Evolutionary conservation across 2,113 vertebrate genomes (phyloP).

Genomic region (Nerophis lumbriciformis): DNA sequence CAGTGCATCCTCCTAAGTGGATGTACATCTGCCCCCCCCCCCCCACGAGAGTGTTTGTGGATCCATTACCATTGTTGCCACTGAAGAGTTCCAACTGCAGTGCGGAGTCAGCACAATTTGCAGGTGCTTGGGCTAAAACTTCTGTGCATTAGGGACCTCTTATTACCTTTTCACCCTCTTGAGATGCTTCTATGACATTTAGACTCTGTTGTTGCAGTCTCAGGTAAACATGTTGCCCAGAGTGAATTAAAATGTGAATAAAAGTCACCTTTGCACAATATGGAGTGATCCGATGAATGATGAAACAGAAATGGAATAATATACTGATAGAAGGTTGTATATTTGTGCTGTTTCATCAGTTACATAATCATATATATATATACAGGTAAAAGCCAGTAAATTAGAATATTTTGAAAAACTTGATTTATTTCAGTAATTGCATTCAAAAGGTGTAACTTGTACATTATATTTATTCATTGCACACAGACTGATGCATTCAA

Average conservation of each 20-base stretch:
- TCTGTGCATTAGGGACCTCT: conserved; percentile 36
- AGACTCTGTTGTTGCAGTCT: conserved; percentile 22
- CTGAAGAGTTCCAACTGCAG: conserved; percentile 25
- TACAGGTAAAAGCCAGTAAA: too few relatives aligned
- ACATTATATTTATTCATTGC: too few relatives aligned
- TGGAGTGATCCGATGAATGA: conserved; percentile 25
- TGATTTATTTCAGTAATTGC: too few relatives aligned
- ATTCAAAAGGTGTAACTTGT: too few relatives aligned
- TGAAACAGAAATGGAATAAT: not conserved
- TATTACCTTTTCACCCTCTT: conserved; percentile 23
- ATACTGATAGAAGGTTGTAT: not conserved
- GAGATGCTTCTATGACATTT: conserved; percentile 19
- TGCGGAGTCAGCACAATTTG: conserved; percentile 53
- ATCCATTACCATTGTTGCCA: conserved; percentile 63
- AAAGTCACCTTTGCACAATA: conserved; percentile 24
- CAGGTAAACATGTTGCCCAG: conserved; percentile 33
- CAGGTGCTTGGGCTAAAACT: conserved; percentile 45
- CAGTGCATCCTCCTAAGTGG: conserved; percentile 52
- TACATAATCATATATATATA: too few relatives aligned
- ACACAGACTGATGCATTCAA: too few relatives aligned
- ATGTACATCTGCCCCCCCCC: conserved; percentile 53
- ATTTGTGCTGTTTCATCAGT: not conserved
- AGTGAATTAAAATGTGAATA: conserved; percentile 35
- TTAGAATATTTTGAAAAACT: too few relatives aligned
- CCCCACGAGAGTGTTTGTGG: conserved; percentile 56